phyloP scores from a whole-genome alignment of 2,797 vertebrate genomes.

The Knipowitschia caucasica region DNA sequence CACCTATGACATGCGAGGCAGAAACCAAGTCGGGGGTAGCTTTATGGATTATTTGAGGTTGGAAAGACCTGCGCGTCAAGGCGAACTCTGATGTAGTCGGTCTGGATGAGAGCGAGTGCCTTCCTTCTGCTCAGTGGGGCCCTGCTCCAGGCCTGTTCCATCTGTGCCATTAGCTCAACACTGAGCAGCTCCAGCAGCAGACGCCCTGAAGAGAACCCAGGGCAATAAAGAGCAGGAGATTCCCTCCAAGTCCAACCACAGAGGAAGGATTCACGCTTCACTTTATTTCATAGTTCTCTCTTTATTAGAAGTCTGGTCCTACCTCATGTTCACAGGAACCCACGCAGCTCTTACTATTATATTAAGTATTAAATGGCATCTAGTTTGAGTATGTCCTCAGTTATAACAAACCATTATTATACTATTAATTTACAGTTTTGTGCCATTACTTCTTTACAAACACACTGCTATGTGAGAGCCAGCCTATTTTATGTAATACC shows the following conservation, averaged over 20 bases:
- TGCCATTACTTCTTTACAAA: too few species aligned
- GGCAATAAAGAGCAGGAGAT: constrained; percentile 14
- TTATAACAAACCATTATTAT: background rate
- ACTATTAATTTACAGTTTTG: too few species aligned
- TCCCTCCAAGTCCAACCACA: constrained; percentile 26
- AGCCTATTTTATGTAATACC: too few species aligned
- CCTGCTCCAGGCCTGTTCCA: constrained; percentile 52
- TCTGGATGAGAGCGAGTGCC: constrained; percentile 38
- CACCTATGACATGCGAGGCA: too few species aligned
- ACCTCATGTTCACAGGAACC: constrained; percentile 2
- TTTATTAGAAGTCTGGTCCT: constrained; percentile 28
- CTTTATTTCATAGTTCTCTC: constrained; percentile 24
- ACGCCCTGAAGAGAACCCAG: background rate
- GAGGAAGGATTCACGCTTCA: constrained; percentile 8
- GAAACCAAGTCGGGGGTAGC: constrained; percentile 1
- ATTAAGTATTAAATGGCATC: too few species aligned
- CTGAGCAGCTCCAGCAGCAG: constrained; percentile 1
- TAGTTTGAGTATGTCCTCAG: background rate
- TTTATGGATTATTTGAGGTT: constrained; percentile 41
- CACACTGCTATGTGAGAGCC: too few species aligned
- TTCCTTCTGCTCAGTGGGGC: constrained; percentile 38
- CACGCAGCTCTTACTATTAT: background rate
- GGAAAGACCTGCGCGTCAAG: constrained; percentile 45
- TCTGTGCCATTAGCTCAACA: constrained; percentile 29
- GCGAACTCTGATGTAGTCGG: constrained; percentile 35